Base-by-base conservation (phyloP, 2,797 vertebrate genomes). In the Champsocephalus gunnari region DNA sequence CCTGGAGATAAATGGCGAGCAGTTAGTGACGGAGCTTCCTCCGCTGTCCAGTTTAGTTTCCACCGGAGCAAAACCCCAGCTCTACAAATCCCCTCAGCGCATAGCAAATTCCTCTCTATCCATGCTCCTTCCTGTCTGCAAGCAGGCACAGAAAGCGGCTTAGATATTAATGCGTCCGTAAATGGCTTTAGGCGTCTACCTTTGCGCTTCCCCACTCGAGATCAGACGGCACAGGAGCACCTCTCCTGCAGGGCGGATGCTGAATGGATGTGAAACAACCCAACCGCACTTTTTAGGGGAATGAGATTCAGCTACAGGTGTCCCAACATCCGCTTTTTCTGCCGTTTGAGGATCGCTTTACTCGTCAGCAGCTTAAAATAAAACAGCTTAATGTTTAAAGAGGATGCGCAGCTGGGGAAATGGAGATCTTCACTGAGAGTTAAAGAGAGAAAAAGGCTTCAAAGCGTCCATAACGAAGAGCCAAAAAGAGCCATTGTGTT, bases 91-190 rank as follows among this genome's bases (percentile, higher is more conserved):
- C 92, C 90, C 82, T 82, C 89, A 86, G 13, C 68, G 86, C 88
- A 87, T 59, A 81, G 87, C 70, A 85, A 81, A 92, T 89, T 90
- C 91, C 92, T 94, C 81, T 88, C 93, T 92, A 85, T 84, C 92
- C 93, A 94, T 94, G 84, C 81, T 90, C 87, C 71, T 80, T 85
- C 88, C 88, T 84, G 89, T 75, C 80, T 67, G 78, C 77, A 58
- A 74, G 88, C 87, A 81, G 78, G 17, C 74, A 74, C 82, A 56
- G 59, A 75, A 86, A 89, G 87, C 75, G 83, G 92, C 92, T 93
- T 94, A 94, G 81, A 91, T 86, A 90, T 90, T 87, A 92, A 93
- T 89, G 87, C 93, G 82, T 89, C 86, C 73, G 83, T 91, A 92
- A 93, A 92, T 87, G 91, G 93, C 87, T 94, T 94, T 93, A 84